A percentile compares a stretch with the other conserved stretches of the same genome.
Conservation (phyloP, 2,113 vertebrate species). For the Marcusenius ussheri region DNA sequence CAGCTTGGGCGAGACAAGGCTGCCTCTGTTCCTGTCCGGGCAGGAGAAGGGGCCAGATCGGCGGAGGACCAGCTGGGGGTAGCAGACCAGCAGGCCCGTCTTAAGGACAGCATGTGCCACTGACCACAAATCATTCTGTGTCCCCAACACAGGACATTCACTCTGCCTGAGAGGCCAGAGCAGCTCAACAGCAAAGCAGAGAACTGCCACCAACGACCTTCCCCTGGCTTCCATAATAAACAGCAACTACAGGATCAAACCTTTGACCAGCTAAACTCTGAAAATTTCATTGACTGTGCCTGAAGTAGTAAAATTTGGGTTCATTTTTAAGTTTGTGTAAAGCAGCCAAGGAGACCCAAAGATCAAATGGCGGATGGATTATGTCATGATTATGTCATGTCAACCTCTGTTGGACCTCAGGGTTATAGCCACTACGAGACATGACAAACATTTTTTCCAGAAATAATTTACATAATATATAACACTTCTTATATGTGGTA, state of each 20-base stretch:
- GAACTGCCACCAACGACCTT: neutral
- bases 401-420: slow-evolving; percentile 28
- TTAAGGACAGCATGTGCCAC: slow-evolving; percentile 14
- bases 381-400: slow-evolving; percentile 8
- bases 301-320: slow-evolving; percentile 34
- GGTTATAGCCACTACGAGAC: neutral
- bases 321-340: neutral
- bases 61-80: neutral
- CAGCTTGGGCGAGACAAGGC: slow-evolving; percentile 14
- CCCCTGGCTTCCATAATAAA: slow-evolving; percentile 8
- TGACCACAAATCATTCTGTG: neutral
- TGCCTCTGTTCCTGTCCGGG: neutral
- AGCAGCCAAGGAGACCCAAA: slow-evolving; percentile 25
- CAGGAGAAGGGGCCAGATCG: neutral
- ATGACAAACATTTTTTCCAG: neutral
- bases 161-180: neutral
- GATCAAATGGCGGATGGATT: slow-evolving; percentile 45
- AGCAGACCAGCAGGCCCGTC: slow-evolving; percentile 12
- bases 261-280: slow-evolving; percentile 28
- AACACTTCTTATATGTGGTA: neutral
- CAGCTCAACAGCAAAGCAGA: neutral
- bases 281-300: slow-evolving; percentile 45
- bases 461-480: neutral
- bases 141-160: slow-evolving; percentile 5
- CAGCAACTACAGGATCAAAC: slow-evolving; percentile 31